Base-by-base conservation (phyloP, 2,113 vertebrate species). In the Pampusana beccarii region DNA sequence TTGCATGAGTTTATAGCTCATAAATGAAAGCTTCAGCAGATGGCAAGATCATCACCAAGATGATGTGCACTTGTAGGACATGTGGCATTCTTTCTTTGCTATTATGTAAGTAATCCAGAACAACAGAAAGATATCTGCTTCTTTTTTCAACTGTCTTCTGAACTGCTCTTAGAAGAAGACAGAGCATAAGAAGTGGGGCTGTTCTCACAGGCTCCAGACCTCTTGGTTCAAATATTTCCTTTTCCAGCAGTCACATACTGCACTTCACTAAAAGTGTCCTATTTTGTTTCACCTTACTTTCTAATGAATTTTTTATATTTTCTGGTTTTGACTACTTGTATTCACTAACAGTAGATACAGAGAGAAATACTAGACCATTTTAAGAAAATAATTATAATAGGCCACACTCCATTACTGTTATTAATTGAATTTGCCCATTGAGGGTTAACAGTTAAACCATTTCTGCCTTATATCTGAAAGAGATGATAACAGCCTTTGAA, bases 41-140 rank as follows among this genome's bases (percentile, higher is more conserved):
- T 88, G 92, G 83, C 56, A 93, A 94, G 60, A 96, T 84, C 64
- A 81, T 78, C 83, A 81, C 56, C 50, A 86, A 71, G 75, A 75
- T 67, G 79, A 92, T 57, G 81, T 83, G 71, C 48, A 66, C 56
- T 88, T 92, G 40, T 26, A 84, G 57, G 66, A 88, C 34, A 54
- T 3, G 9, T 62, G 29, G 54, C 51, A 78, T 38, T 75, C 36
- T 71, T 60, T 38, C 16, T 82, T 88, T 92, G 53, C 58, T 40
- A 13, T 83, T 94, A 83, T 3, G 6, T 28, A 92, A 90, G 74
- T 70, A 92, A 82, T 42, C 25, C 48, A 51, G 23, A 91, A 61
- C 4, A 1, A 36, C 25, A 28, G 57, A 64, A 82, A 80, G 44
- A 24, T 31, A 53, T 46, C 24, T 70, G 33, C 34, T 54, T n/a